Base-by-base conservation (phyloP, 2,113 vertebrate species). In the Astur gentilis region DNA sequence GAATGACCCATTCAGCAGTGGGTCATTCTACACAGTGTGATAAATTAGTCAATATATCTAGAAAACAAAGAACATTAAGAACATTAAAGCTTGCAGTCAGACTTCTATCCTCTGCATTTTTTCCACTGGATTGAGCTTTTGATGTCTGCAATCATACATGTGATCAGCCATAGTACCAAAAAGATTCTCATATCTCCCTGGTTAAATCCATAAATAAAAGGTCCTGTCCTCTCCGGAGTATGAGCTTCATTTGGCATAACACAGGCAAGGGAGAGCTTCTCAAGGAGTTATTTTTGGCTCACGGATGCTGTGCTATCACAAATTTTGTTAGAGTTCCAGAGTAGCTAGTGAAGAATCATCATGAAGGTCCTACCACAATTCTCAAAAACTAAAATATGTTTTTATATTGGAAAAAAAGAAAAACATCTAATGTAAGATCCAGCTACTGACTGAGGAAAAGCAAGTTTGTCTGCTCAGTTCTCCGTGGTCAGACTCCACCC, bases 11-110 rank as follows among this genome's bases (percentile, higher is more conserved):
- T 94, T 95, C 84, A 71, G 65, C 58, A 93, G 36, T 36, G 36
- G 36, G 36, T 36, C 36, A 36, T 36, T 85, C 95, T 94, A 83
- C 90, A 72, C 58, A 78, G 7, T 92, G 49, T 92, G 67, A 75
- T 95, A 88, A 96, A 95, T 85, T 88, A 57, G 69, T 83, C 80
- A 52, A 26, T 52, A 52, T 95, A 70, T 55, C 87, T 80, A 89
- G 47, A 97, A 89, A 94, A 83, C 57, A 94, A 95, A 92, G 31
- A 97, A 91, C 7, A 47, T n/a, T 90, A 96, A 70, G 83, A 97
- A 95, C 85, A 87, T 81, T 83, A 80, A 80, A 82, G 15, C 49
- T 95, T 95, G 45, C 54, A 75, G 50, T 47, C 26, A 94, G 83
- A 47, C 55, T 66, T 85, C 80, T 89, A 32, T 83, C 58, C 42